Conservation (phyloP, 2,888 invertebrate genomes). For the Onchidella celtica region DNA sequence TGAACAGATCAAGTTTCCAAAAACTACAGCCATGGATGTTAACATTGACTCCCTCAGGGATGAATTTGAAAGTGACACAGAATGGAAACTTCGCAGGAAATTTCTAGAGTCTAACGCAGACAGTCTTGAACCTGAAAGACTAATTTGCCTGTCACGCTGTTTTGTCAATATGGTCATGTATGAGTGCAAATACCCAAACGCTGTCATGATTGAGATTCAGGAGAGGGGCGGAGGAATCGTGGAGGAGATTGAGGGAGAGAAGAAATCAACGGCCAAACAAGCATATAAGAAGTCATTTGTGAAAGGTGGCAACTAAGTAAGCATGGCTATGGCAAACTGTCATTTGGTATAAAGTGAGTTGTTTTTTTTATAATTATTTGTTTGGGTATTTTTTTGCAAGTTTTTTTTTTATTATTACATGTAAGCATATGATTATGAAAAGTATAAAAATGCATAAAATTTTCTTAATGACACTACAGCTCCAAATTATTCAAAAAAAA, state of each 20-base stretch:
- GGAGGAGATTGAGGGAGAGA: conserved; percentile 85
- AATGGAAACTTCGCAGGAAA: conserved; percentile 91
- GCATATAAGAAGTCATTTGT: conserved; percentile 52
- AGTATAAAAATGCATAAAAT: no score
- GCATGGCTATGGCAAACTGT: no score
- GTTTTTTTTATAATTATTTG: no score
- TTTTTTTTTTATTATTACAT: no score
- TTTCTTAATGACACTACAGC: no score
- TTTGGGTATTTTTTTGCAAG: not conserved
- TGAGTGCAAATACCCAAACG: conserved; percentile 91
- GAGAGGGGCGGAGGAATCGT: conserved; percentile 85
- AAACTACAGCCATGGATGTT: not conserved
- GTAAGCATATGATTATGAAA: no score
- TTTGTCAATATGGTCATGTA: conserved; percentile 93
- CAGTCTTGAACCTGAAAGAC: conserved; percentile 88
- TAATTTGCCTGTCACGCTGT: conserved; percentile 93
- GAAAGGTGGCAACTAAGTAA: not conserved
- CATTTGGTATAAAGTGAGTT: no score
- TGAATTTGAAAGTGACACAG: conserved; percentile 90
- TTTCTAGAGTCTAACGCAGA: conserved; percentile 91
- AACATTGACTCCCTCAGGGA: conserved; percentile 62
- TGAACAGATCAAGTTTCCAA: no score
- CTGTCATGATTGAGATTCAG: conserved; percentile 89
- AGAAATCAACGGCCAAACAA: conserved; percentile 81
- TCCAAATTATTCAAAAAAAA: no score